Conservation (phyloP, 2,797 vertebrate genomes). For the Argyrosomus regius region DNA sequence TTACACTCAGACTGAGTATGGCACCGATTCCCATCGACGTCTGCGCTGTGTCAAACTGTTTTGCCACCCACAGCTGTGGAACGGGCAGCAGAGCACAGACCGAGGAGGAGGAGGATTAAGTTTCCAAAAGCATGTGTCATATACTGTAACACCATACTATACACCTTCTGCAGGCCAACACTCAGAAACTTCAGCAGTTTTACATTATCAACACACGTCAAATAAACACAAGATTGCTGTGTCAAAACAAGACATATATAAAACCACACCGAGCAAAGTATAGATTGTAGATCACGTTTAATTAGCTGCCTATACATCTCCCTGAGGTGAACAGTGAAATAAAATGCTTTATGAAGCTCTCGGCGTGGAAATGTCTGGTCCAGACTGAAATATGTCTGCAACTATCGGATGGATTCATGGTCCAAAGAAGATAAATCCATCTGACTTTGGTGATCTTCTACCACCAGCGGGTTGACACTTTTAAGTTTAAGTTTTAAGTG, state of each 20-base stretch:
- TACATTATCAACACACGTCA: conserved; percentile 27
- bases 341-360: not conserved
- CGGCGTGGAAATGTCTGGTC: not conserved
- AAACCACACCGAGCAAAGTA: conserved; percentile 4
- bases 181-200: conserved; percentile 14
- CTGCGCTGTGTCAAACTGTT: conserved; percentile 75
- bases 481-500: too few species aligned
- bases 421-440: not conserved
- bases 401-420: not conserved
- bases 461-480: too few species aligned
- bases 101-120: conserved; percentile 14
- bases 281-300: conserved; percentile 34
- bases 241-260: conserved; percentile 34
- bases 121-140: conserved; percentile 27
- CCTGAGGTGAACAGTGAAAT: not conserved
- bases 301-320: not conserved
- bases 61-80: conserved; percentile 60
- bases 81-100: conserved; percentile 12
- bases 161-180: conserved; percentile 2
- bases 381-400: not conserved
- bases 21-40: conserved; percentile 59
- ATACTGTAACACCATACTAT: conserved; percentile 9
- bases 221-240: conserved; percentile 15
- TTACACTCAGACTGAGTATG: conserved; percentile 56
- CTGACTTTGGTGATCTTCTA: not conserved